These are phyloP conservation scores for Anisognathus igniventris DNA, from an alignment of 2,797 vertebrate species.

Conservation along the genomic window DNA sequence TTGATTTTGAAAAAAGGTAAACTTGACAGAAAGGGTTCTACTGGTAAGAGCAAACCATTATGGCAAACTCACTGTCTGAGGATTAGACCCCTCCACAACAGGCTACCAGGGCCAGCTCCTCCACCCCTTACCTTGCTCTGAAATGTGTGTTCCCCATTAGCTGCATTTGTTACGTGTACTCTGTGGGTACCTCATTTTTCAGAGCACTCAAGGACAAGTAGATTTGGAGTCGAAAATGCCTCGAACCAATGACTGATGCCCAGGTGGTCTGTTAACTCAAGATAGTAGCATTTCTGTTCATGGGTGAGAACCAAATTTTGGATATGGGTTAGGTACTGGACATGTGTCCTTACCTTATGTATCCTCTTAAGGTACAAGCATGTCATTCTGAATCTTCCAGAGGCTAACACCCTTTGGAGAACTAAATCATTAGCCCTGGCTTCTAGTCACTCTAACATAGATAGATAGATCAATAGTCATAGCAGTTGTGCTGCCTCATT, in stretches of 20 bases:
- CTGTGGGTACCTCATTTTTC: background rate
- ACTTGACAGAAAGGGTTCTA: background rate
- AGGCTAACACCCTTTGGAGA: background rate
- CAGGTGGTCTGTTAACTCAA: background rate
- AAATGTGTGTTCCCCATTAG: background rate
- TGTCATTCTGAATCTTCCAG: background rate
- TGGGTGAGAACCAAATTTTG: background rate
- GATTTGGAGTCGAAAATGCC: background rate
- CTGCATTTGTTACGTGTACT: background rate
- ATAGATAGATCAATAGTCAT: background rate
- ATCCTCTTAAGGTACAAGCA: background rate
- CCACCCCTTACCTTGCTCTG: background rate
- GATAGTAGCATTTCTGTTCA: background rate
- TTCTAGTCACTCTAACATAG: background rate
- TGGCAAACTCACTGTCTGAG: background rate
- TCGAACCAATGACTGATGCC: background rate
- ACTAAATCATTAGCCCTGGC: background rate
- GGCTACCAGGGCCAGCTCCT: background rate
- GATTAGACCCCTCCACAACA: background rate
- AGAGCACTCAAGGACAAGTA: background rate
- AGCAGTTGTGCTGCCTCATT: background rate
- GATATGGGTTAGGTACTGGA: background rate
- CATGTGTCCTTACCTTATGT: background rate
- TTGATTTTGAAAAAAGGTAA: background rate
- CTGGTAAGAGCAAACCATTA: background rate